Percentiles rank a stretch among this genome's conserved stretches.
These are phyloP conservation scores for Saccopteryx leptura DNA, from an alignment of 2,113 vertebrate species.

Conservation along the genomic window DNA sequence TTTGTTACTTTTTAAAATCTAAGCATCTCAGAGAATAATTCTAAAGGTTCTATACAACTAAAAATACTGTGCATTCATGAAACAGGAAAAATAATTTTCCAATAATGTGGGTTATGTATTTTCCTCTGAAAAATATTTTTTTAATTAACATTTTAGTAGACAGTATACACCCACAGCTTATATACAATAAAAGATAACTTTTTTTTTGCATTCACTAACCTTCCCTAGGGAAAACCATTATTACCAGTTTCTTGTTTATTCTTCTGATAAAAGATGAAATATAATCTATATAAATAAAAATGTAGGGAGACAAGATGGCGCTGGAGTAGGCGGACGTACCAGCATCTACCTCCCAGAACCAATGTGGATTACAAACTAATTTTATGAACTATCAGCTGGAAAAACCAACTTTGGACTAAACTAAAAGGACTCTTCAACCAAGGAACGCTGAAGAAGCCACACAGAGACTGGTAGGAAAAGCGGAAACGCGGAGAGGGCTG, in stretches of 20 bases:
- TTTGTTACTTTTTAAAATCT: background rate
- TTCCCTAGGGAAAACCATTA: background rate
- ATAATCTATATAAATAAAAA: background rate
- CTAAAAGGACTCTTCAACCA: too few relatives aligned
- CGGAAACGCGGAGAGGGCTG: too few relatives aligned
- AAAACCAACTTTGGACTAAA: too few relatives aligned
- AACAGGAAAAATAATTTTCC: conserved; percentile 9
- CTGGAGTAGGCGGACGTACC: too few relatives aligned
- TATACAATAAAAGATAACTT: background rate
- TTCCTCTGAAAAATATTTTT: background rate
- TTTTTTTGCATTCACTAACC: background rate
- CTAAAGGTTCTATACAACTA: background rate
- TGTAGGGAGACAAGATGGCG: too few relatives aligned
- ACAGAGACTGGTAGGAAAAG: too few relatives aligned
- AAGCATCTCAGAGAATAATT: conserved; percentile 20
- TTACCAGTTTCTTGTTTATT: conserved; percentile 8
- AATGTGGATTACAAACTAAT: too few relatives aligned
- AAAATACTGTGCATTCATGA: background rate
- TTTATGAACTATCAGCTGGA: too few relatives aligned
- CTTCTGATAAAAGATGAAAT: background rate
- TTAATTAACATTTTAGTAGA: background rate
- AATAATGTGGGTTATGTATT: background rate
- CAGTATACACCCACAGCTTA: background rate
- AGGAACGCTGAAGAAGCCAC: too few relatives aligned
- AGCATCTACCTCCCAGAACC: too few relatives aligned